These are phyloP conservation scores for Chromoteleia sp. DNA, from an alignment of 2,888 invertebrate species.

Conservation along the genomic window DNA sequence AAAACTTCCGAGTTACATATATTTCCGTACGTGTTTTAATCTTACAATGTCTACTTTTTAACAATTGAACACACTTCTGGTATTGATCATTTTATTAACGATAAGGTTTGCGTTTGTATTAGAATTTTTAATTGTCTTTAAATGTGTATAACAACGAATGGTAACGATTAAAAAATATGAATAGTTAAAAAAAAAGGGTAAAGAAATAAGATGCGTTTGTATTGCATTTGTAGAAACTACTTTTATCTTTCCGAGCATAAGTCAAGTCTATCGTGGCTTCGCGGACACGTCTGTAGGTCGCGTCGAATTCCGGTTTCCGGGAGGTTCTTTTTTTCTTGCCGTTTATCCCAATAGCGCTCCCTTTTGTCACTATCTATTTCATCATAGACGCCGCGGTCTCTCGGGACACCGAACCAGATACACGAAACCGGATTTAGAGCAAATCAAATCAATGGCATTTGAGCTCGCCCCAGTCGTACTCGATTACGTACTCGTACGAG, in stretches of 20 bases:
- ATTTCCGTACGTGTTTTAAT: too few species aligned
- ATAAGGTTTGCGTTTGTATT: too few species aligned
- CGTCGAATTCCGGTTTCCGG: constrained; percentile 82
- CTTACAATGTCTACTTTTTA: too few species aligned
- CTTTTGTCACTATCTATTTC: constrained; percentile 69
- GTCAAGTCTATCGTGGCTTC: constrained; percentile 36
- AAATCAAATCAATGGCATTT: constrained; percentile 77
- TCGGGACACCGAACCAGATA: constrained; percentile 64
- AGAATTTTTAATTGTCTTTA: too few species aligned
- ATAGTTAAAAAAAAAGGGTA: neutral
- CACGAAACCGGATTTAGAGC: constrained; percentile 78
- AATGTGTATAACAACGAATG: too few species aligned
- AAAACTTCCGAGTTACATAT: too few species aligned
- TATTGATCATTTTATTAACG: too few species aligned
- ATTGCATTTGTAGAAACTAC: too few species aligned
- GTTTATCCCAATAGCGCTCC: constrained; percentile 49
- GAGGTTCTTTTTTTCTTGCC: constrained; percentile 72
- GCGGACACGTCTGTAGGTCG: constrained; percentile 79
- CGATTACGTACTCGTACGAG: constrained; percentile 37
- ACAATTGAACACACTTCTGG: too few species aligned
- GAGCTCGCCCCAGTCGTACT: constrained; percentile 58
- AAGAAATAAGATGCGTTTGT: too few species aligned
- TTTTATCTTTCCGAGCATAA: neutral
- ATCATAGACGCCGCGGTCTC: constrained; percentile 37
- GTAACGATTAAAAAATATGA: neutral